Conservation (phyloP, 2,888 invertebrate genomes). For the Macrosoma leucophasiata region DNA sequence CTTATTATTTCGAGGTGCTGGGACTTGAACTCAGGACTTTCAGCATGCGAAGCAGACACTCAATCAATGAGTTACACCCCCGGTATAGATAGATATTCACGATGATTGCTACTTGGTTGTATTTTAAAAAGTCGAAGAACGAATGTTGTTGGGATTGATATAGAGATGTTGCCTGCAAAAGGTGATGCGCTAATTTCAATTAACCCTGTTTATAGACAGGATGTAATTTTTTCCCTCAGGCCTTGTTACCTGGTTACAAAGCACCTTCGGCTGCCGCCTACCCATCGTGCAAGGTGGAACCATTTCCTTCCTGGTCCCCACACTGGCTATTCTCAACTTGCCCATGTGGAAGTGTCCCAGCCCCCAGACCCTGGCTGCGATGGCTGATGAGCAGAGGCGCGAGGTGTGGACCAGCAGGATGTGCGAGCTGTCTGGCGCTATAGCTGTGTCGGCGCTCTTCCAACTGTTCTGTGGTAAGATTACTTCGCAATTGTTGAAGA, state of each 20-base stretch:
- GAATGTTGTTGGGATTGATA: no score
- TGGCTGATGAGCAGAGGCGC: slow-evolving; percentile 73
- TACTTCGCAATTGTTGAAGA: no score
- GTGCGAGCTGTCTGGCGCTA: slow-evolving; percentile 89
- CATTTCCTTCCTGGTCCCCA: slow-evolving; percentile 86
- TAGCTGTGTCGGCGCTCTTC: slow-evolving; percentile 84
- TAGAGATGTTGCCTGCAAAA: no score
- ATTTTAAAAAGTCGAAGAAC: no score
- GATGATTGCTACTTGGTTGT: background rate
- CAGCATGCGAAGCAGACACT: slow-evolving; percentile 81
- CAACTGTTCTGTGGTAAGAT: slow-evolving; percentile 83
- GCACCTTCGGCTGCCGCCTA: slow-evolving; percentile 83
- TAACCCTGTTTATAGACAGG: no score
- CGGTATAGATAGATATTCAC: no score
- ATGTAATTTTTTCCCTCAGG: slow-evolving; percentile 51
- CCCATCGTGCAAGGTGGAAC: slow-evolving; percentile 88
- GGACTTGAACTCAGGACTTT: slow-evolving; percentile 81
- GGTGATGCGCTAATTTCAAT: no score
- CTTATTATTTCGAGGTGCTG: slow-evolving; percentile 78
- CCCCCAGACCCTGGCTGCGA: slow-evolving; percentile 59
- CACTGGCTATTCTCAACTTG: slow-evolving; percentile 82
- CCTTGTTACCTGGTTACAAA: slow-evolving; percentile 83
- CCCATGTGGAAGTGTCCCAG: slow-evolving; percentile 84
- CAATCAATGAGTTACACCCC: slow-evolving; percentile 75
- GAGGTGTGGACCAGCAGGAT: slow-evolving; percentile 84